These are phyloP conservation scores for Drosophila kanapiae DNA, from an alignment of 1,140 invertebrate genomes.

Conservation along the genomic window DNA sequence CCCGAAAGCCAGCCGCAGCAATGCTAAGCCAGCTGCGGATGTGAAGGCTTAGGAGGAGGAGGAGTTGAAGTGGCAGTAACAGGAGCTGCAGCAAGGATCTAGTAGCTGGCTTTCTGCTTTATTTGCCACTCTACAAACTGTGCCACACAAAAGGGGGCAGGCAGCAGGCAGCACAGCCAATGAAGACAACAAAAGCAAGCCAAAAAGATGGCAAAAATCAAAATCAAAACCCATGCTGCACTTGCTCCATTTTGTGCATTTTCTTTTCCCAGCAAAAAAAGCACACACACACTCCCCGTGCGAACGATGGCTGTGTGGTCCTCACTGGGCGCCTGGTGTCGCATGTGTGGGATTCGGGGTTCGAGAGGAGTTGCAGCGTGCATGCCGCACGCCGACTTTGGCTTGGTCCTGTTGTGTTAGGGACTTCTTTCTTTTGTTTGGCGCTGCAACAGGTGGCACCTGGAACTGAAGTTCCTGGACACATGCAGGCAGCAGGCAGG, in stretches of 20 bases:
- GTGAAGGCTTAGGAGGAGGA: neutral
- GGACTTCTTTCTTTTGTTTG: slow-evolving; percentile 68
- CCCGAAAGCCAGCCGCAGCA: slow-evolving; percentile 32
- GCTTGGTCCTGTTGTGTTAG: slow-evolving; percentile 63
- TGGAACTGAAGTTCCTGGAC: slow-evolving; percentile 52
- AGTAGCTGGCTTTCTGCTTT: neutral
- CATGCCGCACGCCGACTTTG: slow-evolving; percentile 20
- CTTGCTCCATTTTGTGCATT: slow-evolving; percentile 30
- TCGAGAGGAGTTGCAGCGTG: no score
- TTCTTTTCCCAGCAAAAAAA: slow-evolving; percentile 26
- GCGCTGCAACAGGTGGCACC: slow-evolving; percentile 66
- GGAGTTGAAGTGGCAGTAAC: neutral
- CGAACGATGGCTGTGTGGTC: no score
- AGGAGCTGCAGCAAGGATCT: neutral
- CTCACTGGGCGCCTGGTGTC: slow-evolving; percentile 55
- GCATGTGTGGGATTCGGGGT: no score
- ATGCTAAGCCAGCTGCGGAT: slow-evolving; percentile 3
- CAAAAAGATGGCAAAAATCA: neutral
- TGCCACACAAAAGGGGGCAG: slow-evolving; percentile 6
- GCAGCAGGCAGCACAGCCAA: neutral
- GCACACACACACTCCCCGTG: neutral
- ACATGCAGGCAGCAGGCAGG: slow-evolving; percentile 40
- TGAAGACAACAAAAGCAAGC: slow-evolving; percentile 26
- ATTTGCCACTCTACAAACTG: slow-evolving; percentile 16
- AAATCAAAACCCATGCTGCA: slow-evolving; percentile 23